A percentile compares a stretch with the other conserved stretches of the same genome.
phyloP scores from a whole-genome alignment of 2,888 invertebrate genomes.

The Yponomeuta plumbellus region DNA sequence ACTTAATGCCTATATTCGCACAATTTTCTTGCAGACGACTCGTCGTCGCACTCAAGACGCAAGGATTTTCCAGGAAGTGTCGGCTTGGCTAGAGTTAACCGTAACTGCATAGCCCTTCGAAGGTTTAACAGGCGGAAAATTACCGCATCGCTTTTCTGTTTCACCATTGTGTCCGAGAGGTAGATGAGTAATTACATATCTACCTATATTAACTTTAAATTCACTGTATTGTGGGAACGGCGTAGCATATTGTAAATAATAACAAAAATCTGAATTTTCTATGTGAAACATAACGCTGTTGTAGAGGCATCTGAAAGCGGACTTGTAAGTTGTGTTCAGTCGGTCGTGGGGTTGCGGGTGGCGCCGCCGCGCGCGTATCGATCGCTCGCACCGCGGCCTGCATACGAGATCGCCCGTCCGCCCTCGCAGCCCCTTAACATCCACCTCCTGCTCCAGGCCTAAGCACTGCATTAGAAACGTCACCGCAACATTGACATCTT shows the following conservation, averaged over 20 bases:
- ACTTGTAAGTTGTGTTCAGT: constrained; percentile 45
- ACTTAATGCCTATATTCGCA: neutral
- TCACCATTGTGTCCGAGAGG: constrained; percentile 17
- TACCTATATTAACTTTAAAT: neutral
- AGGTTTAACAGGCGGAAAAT: constrained; percentile 39
- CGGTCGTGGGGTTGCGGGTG: constrained; percentile 48
- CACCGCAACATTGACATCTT: constrained; percentile 35
- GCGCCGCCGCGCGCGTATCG: constrained; percentile 71
- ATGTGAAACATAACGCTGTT: constrained; percentile 50
- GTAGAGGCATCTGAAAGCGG: constrained; percentile 34
- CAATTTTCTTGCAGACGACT: neutral
- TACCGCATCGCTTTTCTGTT: constrained; percentile 29
- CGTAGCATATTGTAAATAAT: neutral
- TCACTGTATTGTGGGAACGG: neutral
- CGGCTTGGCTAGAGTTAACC: constrained; percentile 21
- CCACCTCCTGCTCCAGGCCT: constrained; percentile 46
- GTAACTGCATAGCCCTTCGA: constrained; percentile 19
- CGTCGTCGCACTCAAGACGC: neutral
- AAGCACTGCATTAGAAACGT: constrained; percentile 54
- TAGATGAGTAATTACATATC: neutral
- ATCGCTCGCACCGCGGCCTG: constrained; percentile 67
- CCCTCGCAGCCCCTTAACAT: constrained; percentile 55
- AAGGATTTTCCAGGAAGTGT: constrained; percentile 18
- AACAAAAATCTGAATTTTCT: constrained; percentile 11
- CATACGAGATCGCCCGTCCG: constrained; percentile 48